Conservation (phyloP, 2,888 invertebrate species). For the Ophion obscuratus region DNA sequence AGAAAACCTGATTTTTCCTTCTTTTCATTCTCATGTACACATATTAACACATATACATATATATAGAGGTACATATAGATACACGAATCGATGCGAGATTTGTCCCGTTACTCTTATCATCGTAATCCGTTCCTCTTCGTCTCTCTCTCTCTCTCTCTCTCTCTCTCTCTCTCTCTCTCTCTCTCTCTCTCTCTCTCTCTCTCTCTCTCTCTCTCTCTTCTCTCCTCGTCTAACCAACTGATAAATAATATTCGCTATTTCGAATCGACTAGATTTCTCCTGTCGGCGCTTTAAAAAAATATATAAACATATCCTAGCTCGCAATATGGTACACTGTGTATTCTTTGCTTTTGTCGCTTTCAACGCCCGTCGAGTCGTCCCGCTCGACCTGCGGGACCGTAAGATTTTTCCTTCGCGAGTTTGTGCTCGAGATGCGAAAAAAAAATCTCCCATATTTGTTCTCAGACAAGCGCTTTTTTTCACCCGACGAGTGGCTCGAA, state of each 20-base stretch:
- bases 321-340: slow-evolving; percentile 47
- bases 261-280: slow-evolving; percentile 58
- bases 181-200: slow-evolving; percentile 1
- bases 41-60: slow-evolving; percentile 52
- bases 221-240: slow-evolving; percentile 12
- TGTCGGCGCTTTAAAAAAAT: slow-evolving; percentile 20
- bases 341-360: neutral
- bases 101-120: neutral
- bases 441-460: neutral
- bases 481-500: no score
- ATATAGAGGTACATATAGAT: slow-evolving; percentile 63
- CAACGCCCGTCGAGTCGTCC: neutral
- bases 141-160: neutral
- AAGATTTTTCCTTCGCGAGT: neutral
- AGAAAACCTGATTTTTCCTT: slow-evolving; percentile 48
- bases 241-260: slow-evolving; percentile 56
- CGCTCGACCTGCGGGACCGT: neutral
- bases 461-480: no score
- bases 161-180: neutral
- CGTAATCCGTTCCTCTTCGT: neutral
- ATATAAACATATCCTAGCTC: slow-evolving; percentile 33
- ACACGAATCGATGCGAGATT: slow-evolving; percentile 55
- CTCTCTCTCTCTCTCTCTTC: neutral
- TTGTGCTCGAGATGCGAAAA: neutral
- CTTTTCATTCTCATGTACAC: slow-evolving; percentile 62